Evolutionary conservation across 1,140 invertebrate genomes (phyloP).

Genomic region (Aphidius gifuensis): DNA sequence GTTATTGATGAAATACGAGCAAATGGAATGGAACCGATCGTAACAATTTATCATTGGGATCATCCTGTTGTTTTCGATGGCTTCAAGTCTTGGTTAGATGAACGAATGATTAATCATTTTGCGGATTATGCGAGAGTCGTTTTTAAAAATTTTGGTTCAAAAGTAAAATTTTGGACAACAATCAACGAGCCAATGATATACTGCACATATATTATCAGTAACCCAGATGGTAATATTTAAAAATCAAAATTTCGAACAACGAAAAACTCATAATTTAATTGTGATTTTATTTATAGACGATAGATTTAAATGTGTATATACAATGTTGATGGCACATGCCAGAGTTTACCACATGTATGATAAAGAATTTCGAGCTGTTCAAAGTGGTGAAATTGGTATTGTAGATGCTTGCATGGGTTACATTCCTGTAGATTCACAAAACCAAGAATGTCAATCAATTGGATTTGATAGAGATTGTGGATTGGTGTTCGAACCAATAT

Average conservation of each 20-base stretch:
- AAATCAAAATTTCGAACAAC: constrained; percentile 47
- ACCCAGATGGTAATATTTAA: too few relatives aligned
- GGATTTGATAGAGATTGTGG: constrained; percentile 55
- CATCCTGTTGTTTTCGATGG: constrained; percentile 55
- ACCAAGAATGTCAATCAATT: constrained; percentile 27
- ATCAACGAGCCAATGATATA: constrained; percentile 53
- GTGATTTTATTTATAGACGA: constrained; percentile 45
- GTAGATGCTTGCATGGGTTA: constrained; percentile 19
- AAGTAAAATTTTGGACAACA: constrained; percentile 51
- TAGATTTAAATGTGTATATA: constrained; percentile 56
- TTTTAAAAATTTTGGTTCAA: constrained; percentile 51
- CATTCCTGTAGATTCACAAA: constrained; percentile 27
- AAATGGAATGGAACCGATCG: constrained; percentile 53
- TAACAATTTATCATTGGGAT: constrained; percentile 60
- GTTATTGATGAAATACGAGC: constrained; percentile 58
- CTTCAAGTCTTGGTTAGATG: constrained; percentile 63
- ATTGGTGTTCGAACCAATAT: constrained; percentile 64
- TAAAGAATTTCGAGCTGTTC: constrained; percentile 57
- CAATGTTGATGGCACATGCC: constrained; percentile 58
- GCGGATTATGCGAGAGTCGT: constrained; percentile 55
- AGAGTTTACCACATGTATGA: constrained; percentile 64
- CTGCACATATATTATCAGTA: constrained; percentile 43
- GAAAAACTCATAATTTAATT: constrained; percentile 39
- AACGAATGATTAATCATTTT: constrained; percentile 58
- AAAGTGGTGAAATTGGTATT: constrained; percentile 55